Evolutionary conservation across 2,113 vertebrate species (phyloP).

Genomic region (Pedetes capensis): DNA sequence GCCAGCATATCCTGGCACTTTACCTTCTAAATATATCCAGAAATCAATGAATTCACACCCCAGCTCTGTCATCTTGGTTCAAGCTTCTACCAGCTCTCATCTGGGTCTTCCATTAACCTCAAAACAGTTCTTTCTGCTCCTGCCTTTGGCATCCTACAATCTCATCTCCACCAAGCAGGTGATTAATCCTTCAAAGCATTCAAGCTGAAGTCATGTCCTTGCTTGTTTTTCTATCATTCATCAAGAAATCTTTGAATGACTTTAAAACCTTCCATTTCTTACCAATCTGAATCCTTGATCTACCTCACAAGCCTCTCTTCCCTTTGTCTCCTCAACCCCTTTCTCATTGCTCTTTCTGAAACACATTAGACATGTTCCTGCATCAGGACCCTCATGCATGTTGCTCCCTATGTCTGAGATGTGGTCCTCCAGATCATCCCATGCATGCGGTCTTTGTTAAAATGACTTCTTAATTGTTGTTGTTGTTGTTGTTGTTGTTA

Average conservation of each 20-base stretch:
- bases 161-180: not conserved
- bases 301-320: too few species aligned
- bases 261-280: not conserved
- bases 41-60: not conserved
- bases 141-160: not conserved
- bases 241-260: not conserved
- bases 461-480: too few species aligned
- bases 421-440: not conserved
- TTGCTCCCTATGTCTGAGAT: not conserved
- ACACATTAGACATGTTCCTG: not conserved
- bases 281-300: not conserved
- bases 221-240: not conserved
- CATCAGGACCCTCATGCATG: too few species aligned
- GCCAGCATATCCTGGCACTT: not conserved
- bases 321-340: not conserved
- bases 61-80: not conserved
- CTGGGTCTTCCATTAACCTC: not conserved
- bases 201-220: not conserved
- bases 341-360: not conserved
- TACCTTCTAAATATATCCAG: not conserved
- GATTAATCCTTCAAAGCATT: not conserved
- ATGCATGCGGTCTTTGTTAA: not conserved
- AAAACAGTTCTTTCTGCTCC: too few species aligned
- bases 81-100: too few species aligned
- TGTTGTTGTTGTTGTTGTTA: too few species aligned